These are phyloP conservation scores for Lomographa bimaculata DNA, from an alignment of 2,888 invertebrate genomes.

Conservation along the genomic window DNA sequence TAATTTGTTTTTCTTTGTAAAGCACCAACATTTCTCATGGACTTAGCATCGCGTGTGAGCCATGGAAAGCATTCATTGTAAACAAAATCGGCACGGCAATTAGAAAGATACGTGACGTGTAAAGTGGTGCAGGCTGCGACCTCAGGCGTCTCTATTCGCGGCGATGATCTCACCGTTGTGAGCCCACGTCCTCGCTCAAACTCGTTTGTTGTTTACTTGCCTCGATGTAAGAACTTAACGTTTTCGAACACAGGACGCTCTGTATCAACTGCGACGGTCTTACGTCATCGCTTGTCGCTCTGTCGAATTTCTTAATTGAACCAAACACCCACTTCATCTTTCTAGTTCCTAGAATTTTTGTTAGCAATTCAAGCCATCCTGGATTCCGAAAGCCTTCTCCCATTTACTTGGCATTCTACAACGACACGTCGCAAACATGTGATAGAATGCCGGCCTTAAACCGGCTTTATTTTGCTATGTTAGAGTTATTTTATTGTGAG, in stretches of 20 bases:
- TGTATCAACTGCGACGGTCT: slow-evolving; percentile 52
- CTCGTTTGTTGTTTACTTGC: slow-evolving; percentile 80
- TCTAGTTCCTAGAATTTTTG: slow-evolving; percentile 17
- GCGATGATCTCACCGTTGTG: slow-evolving; percentile 76
- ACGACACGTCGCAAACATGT: slow-evolving; percentile 11
- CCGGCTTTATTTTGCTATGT: slow-evolving; percentile 25
- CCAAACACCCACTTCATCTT: slow-evolving; percentile 10
- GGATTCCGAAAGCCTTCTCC: no score
- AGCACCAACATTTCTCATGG: slow-evolving; percentile 41
- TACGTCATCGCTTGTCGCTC: slow-evolving; percentile 58
- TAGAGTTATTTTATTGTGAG: slow-evolving; percentile 30
- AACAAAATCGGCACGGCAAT: slow-evolving; percentile 68
- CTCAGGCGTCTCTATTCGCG: slow-evolving; percentile 69
- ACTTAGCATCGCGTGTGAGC: slow-evolving; percentile 51
- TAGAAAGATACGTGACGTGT: slow-evolving; percentile 73
- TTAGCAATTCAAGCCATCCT: no score
- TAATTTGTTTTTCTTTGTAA: slow-evolving; percentile 37
- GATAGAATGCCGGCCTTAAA: slow-evolving; percentile 28
- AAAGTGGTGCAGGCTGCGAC: slow-evolving; percentile 73
- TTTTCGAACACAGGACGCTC: slow-evolving; percentile 64
- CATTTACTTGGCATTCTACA: slow-evolving; percentile 10
- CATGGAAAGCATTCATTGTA: slow-evolving; percentile 55
- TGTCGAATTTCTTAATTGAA: slow-evolving; percentile 35
- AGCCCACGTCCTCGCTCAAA: slow-evolving; percentile 77
- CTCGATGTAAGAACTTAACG: slow-evolving; percentile 67